Evolutionary conservation across 2,113 vertebrate genomes (phyloP).

Genomic region (Cryptotis parvus): DNA sequence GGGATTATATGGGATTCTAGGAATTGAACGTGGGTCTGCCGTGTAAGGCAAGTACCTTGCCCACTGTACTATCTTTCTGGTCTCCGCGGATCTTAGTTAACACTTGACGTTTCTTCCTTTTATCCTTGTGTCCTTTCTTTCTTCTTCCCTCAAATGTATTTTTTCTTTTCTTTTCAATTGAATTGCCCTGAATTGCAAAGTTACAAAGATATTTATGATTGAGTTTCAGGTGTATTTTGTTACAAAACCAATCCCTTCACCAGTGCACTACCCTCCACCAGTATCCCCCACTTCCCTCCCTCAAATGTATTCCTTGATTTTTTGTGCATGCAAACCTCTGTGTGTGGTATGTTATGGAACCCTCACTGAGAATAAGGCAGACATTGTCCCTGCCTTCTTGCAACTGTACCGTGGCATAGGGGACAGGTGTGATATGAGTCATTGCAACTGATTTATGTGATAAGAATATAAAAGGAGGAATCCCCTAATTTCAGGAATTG

Average conservation of each 20-base stretch:
- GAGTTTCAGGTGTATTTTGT: too few species aligned
- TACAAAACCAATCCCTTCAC: too few species aligned
- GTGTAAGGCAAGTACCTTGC: too few species aligned
- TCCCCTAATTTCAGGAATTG: neutral
- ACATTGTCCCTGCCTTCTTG: neutral
- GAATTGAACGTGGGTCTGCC: too few species aligned
- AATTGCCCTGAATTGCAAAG: too few species aligned
- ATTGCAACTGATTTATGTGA: neutral
- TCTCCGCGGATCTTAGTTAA: neutral
- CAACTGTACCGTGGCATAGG: neutral
- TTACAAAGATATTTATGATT: too few species aligned
- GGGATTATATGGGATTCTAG: too few species aligned
- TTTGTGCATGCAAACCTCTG: neutral
- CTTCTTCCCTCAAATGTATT: neutral
- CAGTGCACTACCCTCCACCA: too few species aligned
- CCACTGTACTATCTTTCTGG: too few species aligned
- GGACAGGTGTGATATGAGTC: neutral
- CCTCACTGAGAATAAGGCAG: neutral
- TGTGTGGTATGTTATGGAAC: neutral
- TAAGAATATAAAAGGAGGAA: neutral
- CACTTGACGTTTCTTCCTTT: neutral
- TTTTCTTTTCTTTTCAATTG: neutral
- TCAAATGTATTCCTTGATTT: neutral
- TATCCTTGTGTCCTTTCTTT: neutral
- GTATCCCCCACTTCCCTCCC: too few species aligned